These are phyloP conservation scores for Hetaerina titia DNA, from an alignment of 2,888 invertebrate genomes.

Conservation along the genomic window DNA sequence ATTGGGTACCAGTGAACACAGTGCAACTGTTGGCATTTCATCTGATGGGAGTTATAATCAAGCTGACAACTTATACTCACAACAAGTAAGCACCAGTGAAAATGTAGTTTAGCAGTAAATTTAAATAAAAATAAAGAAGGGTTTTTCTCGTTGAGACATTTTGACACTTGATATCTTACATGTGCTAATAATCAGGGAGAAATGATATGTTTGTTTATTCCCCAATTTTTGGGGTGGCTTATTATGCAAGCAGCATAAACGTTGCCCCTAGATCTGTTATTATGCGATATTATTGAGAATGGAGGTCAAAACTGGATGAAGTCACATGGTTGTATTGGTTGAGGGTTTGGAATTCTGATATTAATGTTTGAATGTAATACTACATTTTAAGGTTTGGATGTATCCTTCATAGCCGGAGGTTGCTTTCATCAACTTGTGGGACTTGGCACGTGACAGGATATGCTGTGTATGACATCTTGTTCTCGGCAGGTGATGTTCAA, in stretches of 20 bases:
- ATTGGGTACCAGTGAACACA: constrained; percentile 79
- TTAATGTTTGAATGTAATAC: background rate
- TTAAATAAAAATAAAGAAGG: too few species aligned
- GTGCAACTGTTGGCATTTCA: constrained; percentile 77
- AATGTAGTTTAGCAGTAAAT: background rate
- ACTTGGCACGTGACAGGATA: background rate
- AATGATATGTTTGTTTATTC: too few species aligned
- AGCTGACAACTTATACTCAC: background rate
- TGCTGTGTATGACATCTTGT: background rate
- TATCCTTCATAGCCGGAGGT: background rate
- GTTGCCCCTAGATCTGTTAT: too few species aligned
- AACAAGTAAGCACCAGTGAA: background rate
- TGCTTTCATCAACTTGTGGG: background rate
- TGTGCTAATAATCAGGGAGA: too few species aligned
- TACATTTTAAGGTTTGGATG: background rate
- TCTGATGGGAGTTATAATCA: constrained; percentile 30
- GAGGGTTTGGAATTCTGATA: background rate
- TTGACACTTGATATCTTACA: too few species aligned
- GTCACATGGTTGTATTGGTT: too few species aligned
- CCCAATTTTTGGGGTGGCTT: too few species aligned
- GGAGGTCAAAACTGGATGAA: too few species aligned
- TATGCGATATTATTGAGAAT: too few species aligned
- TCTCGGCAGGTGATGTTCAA: background rate
- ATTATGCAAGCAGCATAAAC: too few species aligned
- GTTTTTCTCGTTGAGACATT: too few species aligned